Base-by-base conservation (phyloP, 2,888 invertebrate genomes). In the Drosophila rubida region DNA sequence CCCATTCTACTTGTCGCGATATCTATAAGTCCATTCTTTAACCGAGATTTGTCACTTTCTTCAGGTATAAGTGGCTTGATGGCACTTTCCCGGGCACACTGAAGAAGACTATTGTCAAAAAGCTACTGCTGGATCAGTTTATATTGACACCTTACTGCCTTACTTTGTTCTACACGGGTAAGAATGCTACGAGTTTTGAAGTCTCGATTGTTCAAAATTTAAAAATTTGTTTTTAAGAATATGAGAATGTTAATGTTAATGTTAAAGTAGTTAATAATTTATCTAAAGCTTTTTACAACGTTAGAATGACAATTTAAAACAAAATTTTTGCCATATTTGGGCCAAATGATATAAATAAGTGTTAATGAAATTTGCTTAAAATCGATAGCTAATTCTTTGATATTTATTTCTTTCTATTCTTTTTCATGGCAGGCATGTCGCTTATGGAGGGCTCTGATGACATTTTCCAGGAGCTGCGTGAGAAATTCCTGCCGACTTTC, bases 41-140 rank as follows among this genome's bases (percentile, higher is more conserved):
- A 22, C 9, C 41, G 1, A 48, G 6, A 22, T 27, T 6, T 8
- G 8, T 4, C 32, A 45, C 8, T 8, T n/a, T 0, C 53, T 46
- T 1, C 19, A 97, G 97, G 96, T 97, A 97, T 91, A 95, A 93
- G 92, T 96, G 94, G 93, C 90, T 97, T 69, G 97, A 97, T 90
- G 93, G 92, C 61, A 94, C 93, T 69, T 95, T 95, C 77, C 93
- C 93, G 0, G 97, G 96, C 1, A 95, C 94, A 0, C 90, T 95
- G 0, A 90, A 93, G 9, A 94, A 93, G 88, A 93, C 94, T 0
- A 94, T 97, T 23, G 87, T 93, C 0, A 94, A 94, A 68, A 97
- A 97, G 92, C 93, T 97, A 48, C 87, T 95, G 0, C 90, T 95
- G 59, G 97, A 97, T 91, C 97, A 97, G 92, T 95, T 96, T 84